Conservation (phyloP, 2,797 vertebrate species). For the Poecilia picta region DNA sequence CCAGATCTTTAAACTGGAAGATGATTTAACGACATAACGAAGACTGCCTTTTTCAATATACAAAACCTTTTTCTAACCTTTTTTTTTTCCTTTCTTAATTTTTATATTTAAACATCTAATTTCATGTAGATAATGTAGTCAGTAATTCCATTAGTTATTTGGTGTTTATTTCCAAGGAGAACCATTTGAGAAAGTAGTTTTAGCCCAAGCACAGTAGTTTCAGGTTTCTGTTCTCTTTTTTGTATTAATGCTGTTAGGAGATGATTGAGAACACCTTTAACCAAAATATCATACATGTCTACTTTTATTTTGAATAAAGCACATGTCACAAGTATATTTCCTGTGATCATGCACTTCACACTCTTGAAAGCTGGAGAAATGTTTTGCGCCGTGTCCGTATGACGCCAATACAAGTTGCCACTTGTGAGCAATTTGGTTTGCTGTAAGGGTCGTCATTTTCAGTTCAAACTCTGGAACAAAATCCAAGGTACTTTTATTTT, state of each 20-base stretch:
- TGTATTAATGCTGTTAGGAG: constrained; percentile 23
- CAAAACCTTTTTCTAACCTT: constrained; percentile 60
- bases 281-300: constrained; percentile 27
- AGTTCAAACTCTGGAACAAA: constrained; percentile 29
- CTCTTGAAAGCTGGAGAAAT: constrained; percentile 40
- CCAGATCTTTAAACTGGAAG: constrained; percentile 87
- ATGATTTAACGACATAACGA: constrained; percentile 80
- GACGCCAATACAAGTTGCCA: constrained; percentile 38
- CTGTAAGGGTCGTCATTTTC: constrained; percentile 36
- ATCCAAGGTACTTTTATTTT: constrained; percentile 69
- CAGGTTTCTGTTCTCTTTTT: constrained; percentile 14
- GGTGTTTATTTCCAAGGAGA: constrained; percentile 49
- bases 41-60: constrained; percentile 80
- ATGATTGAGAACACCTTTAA: constrained; percentile 32
- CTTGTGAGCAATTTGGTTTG: constrained; percentile 40
- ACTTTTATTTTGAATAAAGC: constrained; percentile 51
- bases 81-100: constrained; percentile 19
- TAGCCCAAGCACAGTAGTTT: constrained; percentile 32
- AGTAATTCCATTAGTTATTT: constrained; percentile 35
- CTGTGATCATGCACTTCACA: constrained; percentile 47
- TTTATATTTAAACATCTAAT: constrained; percentile 56
- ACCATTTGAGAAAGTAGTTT: constrained; percentile 48
- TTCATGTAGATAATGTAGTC: constrained; percentile 53
- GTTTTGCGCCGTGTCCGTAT: constrained; percentile 43
- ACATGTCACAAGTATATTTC: constrained; percentile 44